Evolutionary conservation across 2,888 invertebrate species (phyloP), one percentile per base, ranked within the genome.

Genomic region (Achlya flavicornis): DNA sequence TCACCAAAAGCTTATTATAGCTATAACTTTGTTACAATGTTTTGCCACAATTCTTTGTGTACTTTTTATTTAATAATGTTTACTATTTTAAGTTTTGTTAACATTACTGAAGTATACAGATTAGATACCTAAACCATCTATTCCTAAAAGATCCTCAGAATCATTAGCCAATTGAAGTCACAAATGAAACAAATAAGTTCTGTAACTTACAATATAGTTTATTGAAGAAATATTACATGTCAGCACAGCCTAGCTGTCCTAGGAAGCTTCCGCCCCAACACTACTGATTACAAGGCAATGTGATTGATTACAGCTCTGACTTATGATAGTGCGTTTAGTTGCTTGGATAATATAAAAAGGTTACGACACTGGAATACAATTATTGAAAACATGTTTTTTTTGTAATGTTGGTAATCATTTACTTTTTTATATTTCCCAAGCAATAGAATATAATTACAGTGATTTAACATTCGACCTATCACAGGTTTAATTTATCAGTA

Each of bases 161-260:
- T 35, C 7, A 33, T 33, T 33, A 35, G 5, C 5, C 5, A 35
- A 35, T 35, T 35, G 35, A 35, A 35, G 35, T 35, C 7, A 35
- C 4, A 76, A 83, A 86, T 74, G 65, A 80, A 73, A 67, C 66
- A 19, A 58, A 63, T 53, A 33, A 3, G 4, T 12, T 81, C 73
- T 74, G 83, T 91, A 90, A 90, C 90, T 91, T 91, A 92, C 66
- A 85, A 83, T 88, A 90, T 70, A 19, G 74, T 92, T 91, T 93
- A 93, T 91, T 92, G 88, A 89, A 89, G 90, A 92, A 91, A 88
- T 87, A 85, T 87, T 88, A 87, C 78, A 85, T 76, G 75, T 86
- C 83, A 89, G 89, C 91, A 90, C 91, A 92, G 91, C 89, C 92
- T 91, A 91, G 92, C 92, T 91, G 90, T 82, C 75, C 88, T 90